Base-by-base conservation (phyloP, 2,797 vertebrate species). In the Steatocranus sp. region DNA sequence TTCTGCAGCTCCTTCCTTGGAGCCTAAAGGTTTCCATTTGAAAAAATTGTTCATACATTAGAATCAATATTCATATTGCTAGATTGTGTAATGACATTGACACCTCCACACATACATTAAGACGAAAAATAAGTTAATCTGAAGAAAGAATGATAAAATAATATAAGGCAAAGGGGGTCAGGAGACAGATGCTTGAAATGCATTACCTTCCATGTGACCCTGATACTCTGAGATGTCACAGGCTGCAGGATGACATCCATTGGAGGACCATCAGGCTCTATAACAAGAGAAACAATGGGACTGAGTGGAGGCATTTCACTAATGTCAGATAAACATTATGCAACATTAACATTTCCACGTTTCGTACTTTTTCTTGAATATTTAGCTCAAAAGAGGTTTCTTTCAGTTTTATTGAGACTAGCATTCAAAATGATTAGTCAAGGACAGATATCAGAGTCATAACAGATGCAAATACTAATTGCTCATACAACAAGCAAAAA, bases 1-100 rank as follows among this genome's bases (percentile, higher is more conserved):
- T 99, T 99, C 95, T 99, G 98, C 43, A 99, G 96, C 89, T 99
- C 98, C 89, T 98, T 99, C 94, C 97, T 98, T 0, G 98, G 98
- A 4, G 98, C 98, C 98, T 99, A 86, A 17, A 41, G 11, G 20
- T 75, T 10, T 3, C 18, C 49, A 78, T 41, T 70, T 36, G 6
- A 54, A 17, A 46, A 18, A 3, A 54, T 1, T 23, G 17, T 14
- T 50, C 5, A 36, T 20, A 79, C 32, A 54, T 51, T 17, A 81
- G 53, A 58, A n/a, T 27, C 2, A 63, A 2, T 50, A 17, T 49
- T 76, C 15, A 41, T 15, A 49, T 66, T 70, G 3, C 43, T 27
- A 30, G 2, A 6, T 3, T 43, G 10, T 9, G 4, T 25, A 38
- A 63, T 63, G 56, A 61, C 36, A 20, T 4, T 46, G 8, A 30